Evolutionary conservation across 2,797 vertebrate genomes (phyloP).

Genomic region (Gallinago stenura): DNA sequence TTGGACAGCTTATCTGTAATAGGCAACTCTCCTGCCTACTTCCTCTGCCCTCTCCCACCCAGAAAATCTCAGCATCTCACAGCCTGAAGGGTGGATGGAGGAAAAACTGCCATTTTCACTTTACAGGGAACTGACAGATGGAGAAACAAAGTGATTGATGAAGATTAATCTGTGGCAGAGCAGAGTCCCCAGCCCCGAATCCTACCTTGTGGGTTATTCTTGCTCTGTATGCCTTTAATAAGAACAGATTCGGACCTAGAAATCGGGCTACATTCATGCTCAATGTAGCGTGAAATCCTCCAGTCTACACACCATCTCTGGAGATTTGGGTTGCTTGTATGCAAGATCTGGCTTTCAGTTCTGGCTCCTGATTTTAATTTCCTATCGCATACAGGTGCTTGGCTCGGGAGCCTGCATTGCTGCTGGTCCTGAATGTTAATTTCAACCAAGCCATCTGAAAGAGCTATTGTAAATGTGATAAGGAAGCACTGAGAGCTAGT

Average conservation of each 20-base stretch:
- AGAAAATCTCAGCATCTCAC: neutral
- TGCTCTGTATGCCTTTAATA: neutral
- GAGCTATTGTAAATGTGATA: constrained; percentile 34
- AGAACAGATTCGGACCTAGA: neutral
- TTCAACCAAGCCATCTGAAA: neutral
- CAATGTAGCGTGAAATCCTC: constrained; percentile 28
- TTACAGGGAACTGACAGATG: neutral
- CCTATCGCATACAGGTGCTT: constrained; percentile 21
- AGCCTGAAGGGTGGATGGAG: neutral
- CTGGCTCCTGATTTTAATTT: constrained; percentile 61
- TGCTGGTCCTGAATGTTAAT: constrained; percentile 60
- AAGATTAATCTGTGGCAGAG: neutral
- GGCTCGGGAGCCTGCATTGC: neutral
- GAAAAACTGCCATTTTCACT: neutral
- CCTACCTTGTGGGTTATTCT: neutral
- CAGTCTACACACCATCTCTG: neutral
- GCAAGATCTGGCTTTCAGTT: constrained; percentile 42
- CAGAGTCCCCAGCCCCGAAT: neutral
- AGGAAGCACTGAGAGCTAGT: constrained; percentile 33
- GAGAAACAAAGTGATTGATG: neutral
- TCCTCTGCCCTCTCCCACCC: neutral
- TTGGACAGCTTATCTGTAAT: neutral
- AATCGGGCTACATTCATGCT: constrained; percentile 1
- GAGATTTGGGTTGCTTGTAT: neutral
- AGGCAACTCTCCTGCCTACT: neutral